Conservation (phyloP, 2,113 vertebrate species). For the Pseudonaja textilis region DNA sequence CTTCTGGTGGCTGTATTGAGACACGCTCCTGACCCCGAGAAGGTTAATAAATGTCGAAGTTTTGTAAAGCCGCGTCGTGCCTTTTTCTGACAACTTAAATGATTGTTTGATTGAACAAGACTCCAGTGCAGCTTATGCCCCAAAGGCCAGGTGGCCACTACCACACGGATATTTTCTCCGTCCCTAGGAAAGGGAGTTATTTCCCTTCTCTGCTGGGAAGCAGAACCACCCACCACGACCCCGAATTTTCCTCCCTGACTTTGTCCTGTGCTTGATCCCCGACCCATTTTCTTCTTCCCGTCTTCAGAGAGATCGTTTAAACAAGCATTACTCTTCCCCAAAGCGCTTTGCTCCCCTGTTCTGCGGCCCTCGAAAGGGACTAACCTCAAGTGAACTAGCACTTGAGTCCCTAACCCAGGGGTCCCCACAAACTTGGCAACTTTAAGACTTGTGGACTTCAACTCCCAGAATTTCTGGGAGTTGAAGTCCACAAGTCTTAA, state of each 20-base stretch:
- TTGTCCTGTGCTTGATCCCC: background rate
- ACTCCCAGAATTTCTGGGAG: no score
- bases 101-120: background rate
- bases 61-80: background rate
- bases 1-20: background rate
- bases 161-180: background rate
- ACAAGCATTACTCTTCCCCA: background rate
- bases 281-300: background rate
- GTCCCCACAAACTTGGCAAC: no score
- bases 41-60: slow-evolving; percentile 15
- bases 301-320: background rate
- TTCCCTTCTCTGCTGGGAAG: background rate
- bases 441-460: no score
- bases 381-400: background rate
- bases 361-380: background rate
- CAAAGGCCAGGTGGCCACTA: background rate
- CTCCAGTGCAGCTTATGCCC: background rate
- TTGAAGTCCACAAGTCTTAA: no score
- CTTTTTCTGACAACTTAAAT: background rate
- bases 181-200: background rate
- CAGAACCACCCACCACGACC: background rate
- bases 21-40: background rate
- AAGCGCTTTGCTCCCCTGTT: background rate
- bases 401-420: background rate
- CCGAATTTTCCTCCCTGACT: background rate